phyloP scores from a whole-genome alignment of 37 sponge, comb jelly and placozoan genomes.

The Crambe crambe region DNA sequence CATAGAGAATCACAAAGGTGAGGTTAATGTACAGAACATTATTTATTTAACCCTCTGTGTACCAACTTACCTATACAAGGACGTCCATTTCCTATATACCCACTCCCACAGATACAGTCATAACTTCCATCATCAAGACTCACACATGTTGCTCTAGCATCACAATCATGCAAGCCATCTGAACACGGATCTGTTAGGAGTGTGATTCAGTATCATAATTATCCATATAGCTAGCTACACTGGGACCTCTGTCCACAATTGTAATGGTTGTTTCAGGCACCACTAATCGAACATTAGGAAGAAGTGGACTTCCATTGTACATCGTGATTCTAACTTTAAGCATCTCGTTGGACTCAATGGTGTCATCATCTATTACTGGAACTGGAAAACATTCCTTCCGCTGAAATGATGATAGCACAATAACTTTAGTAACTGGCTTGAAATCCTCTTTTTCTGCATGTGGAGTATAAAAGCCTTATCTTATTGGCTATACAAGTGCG shows the following conservation, averaged over 20 bases:
- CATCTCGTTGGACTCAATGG: background rate
- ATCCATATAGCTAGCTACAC: too few relatives aligned
- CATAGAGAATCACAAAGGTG: too few relatives aligned
- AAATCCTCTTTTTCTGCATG: background rate
- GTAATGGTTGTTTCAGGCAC: too few relatives aligned
- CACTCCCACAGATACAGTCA: conserved; percentile 1
- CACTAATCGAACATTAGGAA: too few relatives aligned
- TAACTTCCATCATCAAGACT: background rate
- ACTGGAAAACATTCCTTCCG: conserved; percentile 10
- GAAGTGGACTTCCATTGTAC: too few relatives aligned
- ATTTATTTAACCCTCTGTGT: too few relatives aligned
- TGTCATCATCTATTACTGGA: background rate
- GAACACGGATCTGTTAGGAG: background rate
- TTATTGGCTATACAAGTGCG: too few relatives aligned
- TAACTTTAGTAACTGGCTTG: background rate
- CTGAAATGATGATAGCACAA: background rate
- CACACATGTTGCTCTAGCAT: background rate
- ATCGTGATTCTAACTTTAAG: background rate
- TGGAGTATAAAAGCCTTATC: too few relatives aligned
- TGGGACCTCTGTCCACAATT: too few relatives aligned
- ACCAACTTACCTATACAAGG: background rate
- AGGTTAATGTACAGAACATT: too few relatives aligned
- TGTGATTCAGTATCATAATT: too few relatives aligned
- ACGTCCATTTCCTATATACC: conserved; percentile 9
- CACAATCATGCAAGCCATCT: background rate